Evolutionary conservation across 2,797 vertebrate species (phyloP), one percentile per base, ranked within the genome.

Genomic region (Myotis daubentonii): DNA sequence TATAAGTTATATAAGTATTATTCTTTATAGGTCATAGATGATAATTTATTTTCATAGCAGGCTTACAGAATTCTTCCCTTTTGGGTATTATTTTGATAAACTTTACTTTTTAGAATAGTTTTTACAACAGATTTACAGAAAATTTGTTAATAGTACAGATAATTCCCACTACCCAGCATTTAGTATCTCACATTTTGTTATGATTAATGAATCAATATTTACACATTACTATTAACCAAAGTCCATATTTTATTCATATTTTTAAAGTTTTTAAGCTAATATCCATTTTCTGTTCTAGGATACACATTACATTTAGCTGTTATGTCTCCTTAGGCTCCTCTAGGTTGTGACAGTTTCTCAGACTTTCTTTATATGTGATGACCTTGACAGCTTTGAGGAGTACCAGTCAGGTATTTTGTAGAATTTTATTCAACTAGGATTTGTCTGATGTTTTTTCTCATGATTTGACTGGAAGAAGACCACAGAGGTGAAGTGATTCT

Each of bases 11-110:
- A 6, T 51, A 30, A 44, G 16, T 68, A 81, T 3, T 72, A 1
- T 5, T 60, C 9, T 13, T 60, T n/a, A n/a, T 25, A 79, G 7
- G 38, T 49, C 15, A 44, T 0, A 75, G 4, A 87, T 51, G 13
- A 57, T n/a, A 44, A 23, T 44, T 79, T 41, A 71, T 82, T 74
- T 89, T 92, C 55, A 33, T 55, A 65, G 51, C n/a, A 71, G n/a
- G 8, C 1, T 3, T 28, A 55, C 0, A 72, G 28, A 71, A 60
- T 1, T 51, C 55, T 75, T 83, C 17, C 6, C 23, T 80, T 95
- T 88, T 89, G 23, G 82, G 8, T 72, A 51, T 92, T 75, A 91
- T 68, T 94, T 87, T 92, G 28, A 82, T 74, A 55, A 62, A 36
- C 13, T 55, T 94, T 72, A 66, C 33, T 85, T 78, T 86, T 85